phyloP scores from a whole-genome alignment of 2,888 invertebrate species.

The Scaptomyza caliginosa region DNA sequence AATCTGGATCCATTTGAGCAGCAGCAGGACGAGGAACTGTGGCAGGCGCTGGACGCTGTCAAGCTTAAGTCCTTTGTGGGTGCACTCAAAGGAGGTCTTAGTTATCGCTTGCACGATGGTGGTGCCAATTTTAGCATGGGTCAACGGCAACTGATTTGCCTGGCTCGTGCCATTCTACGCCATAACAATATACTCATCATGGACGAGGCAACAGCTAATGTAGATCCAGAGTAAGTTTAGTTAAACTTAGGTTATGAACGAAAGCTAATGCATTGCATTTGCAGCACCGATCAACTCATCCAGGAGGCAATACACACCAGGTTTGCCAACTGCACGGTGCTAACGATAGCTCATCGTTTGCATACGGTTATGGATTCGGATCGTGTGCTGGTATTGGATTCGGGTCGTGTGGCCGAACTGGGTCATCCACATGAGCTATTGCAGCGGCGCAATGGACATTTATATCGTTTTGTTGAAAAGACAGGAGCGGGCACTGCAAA shows the following conservation, averaged over 20 bases:
- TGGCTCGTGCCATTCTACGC: slow-evolving; percentile 92
- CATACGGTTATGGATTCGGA: slow-evolving; percentile 96
- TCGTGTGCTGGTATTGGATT: slow-evolving; percentile 92
- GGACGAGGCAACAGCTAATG: slow-evolving; percentile 96
- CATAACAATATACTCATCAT: slow-evolving; percentile 92
- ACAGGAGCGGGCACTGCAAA: slow-evolving; percentile 87
- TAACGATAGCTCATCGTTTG: slow-evolving; percentile 96
- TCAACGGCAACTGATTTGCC: slow-evolving; percentile 93
- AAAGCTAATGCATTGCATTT: slow-evolving; percentile 38
- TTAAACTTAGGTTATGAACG: too few relatives aligned
- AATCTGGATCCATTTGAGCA: slow-evolving; percentile 94
- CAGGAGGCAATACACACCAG: slow-evolving; percentile 92
- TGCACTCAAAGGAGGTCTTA: slow-evolving; percentile 86
- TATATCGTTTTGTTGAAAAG: slow-evolving; percentile 88
- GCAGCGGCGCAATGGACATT: slow-evolving; percentile 85
- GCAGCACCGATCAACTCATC: slow-evolving; percentile 92
- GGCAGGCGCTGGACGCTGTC: slow-evolving; percentile 91
- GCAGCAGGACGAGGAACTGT: slow-evolving; percentile 89
- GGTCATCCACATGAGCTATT: slow-evolving; percentile 90
- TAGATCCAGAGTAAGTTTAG: slow-evolving; percentile 90
- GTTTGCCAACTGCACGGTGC: slow-evolving; percentile 92
- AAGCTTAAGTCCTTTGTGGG: slow-evolving; percentile 89
- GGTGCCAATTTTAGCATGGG: slow-evolving; percentile 94
- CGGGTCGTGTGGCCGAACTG: slow-evolving; percentile 89
- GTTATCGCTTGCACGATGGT: slow-evolving; percentile 88